A percentile compares a stretch with the other conserved stretches of the same genome.
These are phyloP conservation scores for human (Homo sapiens) DNA, from an alignment of 2,113 vertebrate genomes.

Conservation along the genomic window DNA sequence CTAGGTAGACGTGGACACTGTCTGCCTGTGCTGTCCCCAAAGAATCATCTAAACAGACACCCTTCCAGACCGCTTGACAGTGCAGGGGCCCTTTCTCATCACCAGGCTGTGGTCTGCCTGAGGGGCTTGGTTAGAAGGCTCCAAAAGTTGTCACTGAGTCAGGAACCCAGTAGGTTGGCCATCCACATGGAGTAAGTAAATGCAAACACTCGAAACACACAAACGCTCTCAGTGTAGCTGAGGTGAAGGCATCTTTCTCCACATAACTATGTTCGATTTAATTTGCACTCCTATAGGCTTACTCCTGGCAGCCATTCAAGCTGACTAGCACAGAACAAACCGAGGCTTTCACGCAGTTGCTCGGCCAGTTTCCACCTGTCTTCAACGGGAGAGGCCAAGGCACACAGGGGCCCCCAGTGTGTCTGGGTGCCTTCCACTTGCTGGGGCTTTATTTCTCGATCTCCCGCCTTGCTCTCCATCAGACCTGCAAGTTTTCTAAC, in stretches of 20 bases:
- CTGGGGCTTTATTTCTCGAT: no score
- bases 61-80: fast-evolving
- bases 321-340: not conserved
- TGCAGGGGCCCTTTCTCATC: not conserved
- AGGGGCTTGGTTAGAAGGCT: not conserved
- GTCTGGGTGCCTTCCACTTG: fast-evolving
- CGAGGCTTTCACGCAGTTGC: not conserved
- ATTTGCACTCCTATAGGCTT: not conserved
- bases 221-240: conserved; percentile 4
- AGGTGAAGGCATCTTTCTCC: conserved; percentile 43
- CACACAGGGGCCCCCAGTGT: not conserved
- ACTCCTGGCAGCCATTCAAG: not conserved
- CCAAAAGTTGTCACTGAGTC: not conserved
- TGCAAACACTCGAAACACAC: not conserved
- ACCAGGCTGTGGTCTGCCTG: not conserved
- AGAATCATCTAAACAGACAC: not conserved
- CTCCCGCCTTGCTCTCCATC: not conserved
- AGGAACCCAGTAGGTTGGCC: not conserved
- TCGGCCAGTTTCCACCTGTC: conserved; percentile 33
- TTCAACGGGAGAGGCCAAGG: not conserved
- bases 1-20: not conserved
- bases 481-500: not conserved
- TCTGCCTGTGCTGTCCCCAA: not conserved
- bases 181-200: not conserved
- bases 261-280: conserved; percentile 25